Percentiles rank a stretch among this genome's conserved stretches.
Conservation (phyloP, 2,888 invertebrate species). For the Quadroppia sp. region DNA sequence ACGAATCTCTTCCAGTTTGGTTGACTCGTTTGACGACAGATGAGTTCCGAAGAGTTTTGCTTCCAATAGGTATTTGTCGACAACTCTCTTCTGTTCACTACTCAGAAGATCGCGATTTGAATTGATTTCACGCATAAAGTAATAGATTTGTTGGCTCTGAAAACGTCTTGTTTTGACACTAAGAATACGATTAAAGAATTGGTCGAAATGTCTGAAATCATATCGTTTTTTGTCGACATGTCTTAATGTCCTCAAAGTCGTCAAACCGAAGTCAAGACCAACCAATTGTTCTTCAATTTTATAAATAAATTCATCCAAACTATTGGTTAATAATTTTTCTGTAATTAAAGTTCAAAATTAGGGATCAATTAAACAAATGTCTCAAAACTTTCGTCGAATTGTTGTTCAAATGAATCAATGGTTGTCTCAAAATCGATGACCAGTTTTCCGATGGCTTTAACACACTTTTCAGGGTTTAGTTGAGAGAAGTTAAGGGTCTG, state of each 20-base stretch:
- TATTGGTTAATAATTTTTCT: background rate
- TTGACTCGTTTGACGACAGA: slow-evolving; percentile 58
- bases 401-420: slow-evolving; percentile 65
- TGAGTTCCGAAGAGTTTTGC: slow-evolving; percentile 77
- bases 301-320: slow-evolving; percentile 31
- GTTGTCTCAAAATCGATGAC: slow-evolving; percentile 74
- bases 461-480: slow-evolving; percentile 75
- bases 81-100: slow-evolving; percentile 64
- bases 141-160: slow-evolving; percentile 65
- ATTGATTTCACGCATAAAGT: slow-evolving; percentile 60
- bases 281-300: slow-evolving; percentile 39
- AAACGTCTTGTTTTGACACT: slow-evolving; percentile 68
- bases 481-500: slow-evolving; percentile 72
- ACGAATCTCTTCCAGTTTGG: slow-evolving; percentile 59
- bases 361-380: slow-evolving; percentile 19
- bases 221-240: slow-evolving; percentile 30
- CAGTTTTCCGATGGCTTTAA: slow-evolving; percentile 76
- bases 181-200: background rate
- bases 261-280: slow-evolving; percentile 29
- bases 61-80: slow-evolving; percentile 74
- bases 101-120: slow-evolving; percentile 54
- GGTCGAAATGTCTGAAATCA: slow-evolving; percentile 35
- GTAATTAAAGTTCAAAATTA: background rate
- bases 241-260: slow-evolving; percentile 11
- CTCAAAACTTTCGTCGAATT: slow-evolving; percentile 54